Conservation (phyloP, 1,140 invertebrate genomes). For the Drosophila tropicalis region DNA sequence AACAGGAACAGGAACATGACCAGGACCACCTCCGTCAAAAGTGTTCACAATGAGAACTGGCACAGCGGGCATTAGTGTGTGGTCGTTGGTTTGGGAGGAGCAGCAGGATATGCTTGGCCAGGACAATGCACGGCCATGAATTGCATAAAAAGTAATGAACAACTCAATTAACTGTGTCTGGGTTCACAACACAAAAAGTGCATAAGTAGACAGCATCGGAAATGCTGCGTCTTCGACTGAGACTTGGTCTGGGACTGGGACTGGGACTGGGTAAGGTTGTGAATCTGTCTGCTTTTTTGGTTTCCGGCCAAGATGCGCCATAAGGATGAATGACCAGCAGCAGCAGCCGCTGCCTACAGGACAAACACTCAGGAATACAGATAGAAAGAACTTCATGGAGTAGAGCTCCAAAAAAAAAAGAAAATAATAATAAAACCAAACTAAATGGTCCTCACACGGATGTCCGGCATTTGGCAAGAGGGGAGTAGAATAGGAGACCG, state of each 20-base stretch:
- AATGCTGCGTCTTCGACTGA: constrained; percentile 14
- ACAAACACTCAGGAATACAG: background rate
- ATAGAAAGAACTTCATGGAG: background rate
- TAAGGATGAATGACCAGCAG: constrained; percentile 5
- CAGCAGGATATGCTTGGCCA: constrained; percentile 66
- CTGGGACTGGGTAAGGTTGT: constrained; percentile 1
- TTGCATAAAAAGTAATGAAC: constrained; percentile 73
- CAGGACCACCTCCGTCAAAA: constrained; percentile 34
- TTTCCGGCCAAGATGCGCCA: constrained; percentile 57
- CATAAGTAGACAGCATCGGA: constrained; percentile 59
- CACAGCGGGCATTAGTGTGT: constrained; percentile 31
- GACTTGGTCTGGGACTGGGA: too few species aligned
- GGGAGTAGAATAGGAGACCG: background rate
- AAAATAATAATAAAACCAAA: too few species aligned
- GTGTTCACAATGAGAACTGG: constrained; percentile 1
- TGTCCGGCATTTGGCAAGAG: constrained; percentile 10
- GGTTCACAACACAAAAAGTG: constrained; percentile 24
- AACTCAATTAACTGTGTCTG: constrained; percentile 69
- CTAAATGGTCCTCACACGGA: constrained; percentile 3
- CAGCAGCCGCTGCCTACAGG: background rate
- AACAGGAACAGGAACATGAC: constrained; percentile 17
- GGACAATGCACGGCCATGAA: constrained; percentile 70
- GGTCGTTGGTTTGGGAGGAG: constrained; percentile 27
- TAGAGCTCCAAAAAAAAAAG: background rate
- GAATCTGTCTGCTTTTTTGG: constrained; percentile 29